Base-by-base conservation (phyloP, 2,113 vertebrate genomes). In the Bagarius yarrelli region DNA sequence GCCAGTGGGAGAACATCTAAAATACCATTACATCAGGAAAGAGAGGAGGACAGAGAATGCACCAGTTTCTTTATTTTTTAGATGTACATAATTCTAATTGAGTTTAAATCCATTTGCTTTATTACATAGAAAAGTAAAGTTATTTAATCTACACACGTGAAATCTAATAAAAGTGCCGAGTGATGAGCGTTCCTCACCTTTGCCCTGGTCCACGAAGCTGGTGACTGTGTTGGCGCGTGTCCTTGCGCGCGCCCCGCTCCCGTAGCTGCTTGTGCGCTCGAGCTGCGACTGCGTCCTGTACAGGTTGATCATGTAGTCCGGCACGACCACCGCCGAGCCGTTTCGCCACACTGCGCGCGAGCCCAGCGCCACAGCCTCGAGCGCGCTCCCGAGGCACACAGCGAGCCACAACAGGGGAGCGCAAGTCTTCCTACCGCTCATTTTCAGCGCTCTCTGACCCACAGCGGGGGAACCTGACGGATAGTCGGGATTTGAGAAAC, bases 261-360 rank as follows among this genome's bases (percentile, higher is more conserved):
- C 71, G 81, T 87, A 83, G 4, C 70, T 59, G 47, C 81, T 88
- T 25, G 80, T 84, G 36, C 84, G 88, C 75, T 89, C 88, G 63
- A 89, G 87, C 80, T 89, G 83, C 32, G 93, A 89, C 78, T 93
- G 85, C 34, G 90, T 88, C 86, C 90, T 91, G 91, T 96, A 95
- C 4, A 95, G 91, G 76, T 93, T 90, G 87, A 96, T 57, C 95
- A 95, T 95, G 90, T 95, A 96, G 59, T 92, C 89, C 85, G 94
- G 95, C 53, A 87, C 79, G 27, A 92, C 93, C 81, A 94, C 92
- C 85, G 94, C 89, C 14, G 93, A 91, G 67, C 87, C 87, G 85
- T 92, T 93, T 60, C 90, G 82, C 85, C 79, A 80, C 73, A 30
- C 57, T 66, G 60, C 71, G 61, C 71, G 80, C 85, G 83, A 81